phyloP scores from a whole-genome alignment of 2,113 vertebrate species.

The Ploceus nigricollis region DNA sequence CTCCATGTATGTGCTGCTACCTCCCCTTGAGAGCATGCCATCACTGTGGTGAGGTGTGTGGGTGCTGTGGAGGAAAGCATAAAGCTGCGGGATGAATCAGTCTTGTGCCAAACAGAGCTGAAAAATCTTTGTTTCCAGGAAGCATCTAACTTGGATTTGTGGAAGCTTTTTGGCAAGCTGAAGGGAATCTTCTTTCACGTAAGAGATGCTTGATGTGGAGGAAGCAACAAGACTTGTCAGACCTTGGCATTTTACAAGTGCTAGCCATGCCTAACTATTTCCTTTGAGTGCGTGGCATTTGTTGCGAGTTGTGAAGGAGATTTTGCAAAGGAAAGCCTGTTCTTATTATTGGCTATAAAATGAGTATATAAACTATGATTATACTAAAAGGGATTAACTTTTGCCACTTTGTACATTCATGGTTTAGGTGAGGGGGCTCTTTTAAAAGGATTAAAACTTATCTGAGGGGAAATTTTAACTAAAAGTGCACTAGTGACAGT shows the following conservation, averaged over 20 bases:
- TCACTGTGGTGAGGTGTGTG: constrained; percentile 94
- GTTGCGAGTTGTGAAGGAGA: constrained; percentile 80
- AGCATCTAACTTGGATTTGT: constrained; percentile 84
- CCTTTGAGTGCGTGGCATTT: constrained; percentile 71
- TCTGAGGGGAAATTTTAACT: constrained; percentile 82
- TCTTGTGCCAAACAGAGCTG: constrained; percentile 65
- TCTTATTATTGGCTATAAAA: constrained; percentile 77
- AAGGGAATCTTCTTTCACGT: constrained; percentile 78
- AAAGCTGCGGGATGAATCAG: constrained; percentile 92
- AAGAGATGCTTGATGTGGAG: constrained; percentile 73
- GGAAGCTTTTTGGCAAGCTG: constrained; percentile 85
- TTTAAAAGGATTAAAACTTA: constrained; percentile 75
- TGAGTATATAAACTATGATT: constrained; percentile 81
- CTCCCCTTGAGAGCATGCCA: constrained; percentile 94
- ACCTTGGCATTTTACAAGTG: constrained; percentile 82
- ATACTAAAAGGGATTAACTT: constrained; percentile 90
- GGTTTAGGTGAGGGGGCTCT: constrained; percentile 86
- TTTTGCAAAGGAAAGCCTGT: constrained; percentile 84
- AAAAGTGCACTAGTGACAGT: constrained; percentile 74
- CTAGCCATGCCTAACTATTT: constrained; percentile 79
- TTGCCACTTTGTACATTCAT: constrained; percentile 86
- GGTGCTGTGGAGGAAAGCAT: constrained; percentile 97
- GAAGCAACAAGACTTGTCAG: constrained; percentile 77
- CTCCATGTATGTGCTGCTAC: constrained; percentile 99
- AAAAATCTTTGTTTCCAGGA: constrained; percentile 79